These are phyloP conservation scores for Pelobates cultripes DNA, from an alignment of 2,797 vertebrate genomes.

Conservation along the genomic window DNA sequence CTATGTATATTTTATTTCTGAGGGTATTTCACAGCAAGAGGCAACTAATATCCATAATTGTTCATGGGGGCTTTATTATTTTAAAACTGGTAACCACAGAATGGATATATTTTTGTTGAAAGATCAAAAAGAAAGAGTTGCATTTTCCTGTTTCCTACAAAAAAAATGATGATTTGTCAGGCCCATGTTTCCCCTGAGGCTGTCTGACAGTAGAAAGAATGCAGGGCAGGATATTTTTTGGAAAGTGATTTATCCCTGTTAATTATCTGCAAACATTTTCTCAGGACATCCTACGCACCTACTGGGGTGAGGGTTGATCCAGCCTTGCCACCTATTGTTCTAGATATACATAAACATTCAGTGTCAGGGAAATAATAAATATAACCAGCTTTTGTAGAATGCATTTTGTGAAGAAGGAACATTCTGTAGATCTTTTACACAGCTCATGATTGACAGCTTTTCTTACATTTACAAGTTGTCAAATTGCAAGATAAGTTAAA, in stretches of 20 bases:
- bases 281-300: not conserved
- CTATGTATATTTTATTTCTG: not conserved
- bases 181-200: not conserved
- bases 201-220: conserved; percentile 1
- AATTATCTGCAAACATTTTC: not conserved
- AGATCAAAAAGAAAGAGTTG: not conserved
- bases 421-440: not conserved
- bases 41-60: not conserved
- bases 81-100: not conserved
- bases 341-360: not conserved
- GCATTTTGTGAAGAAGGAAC: not conserved
- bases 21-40: not conserved
- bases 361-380: not conserved
- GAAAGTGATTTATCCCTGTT: conserved; percentile 16
- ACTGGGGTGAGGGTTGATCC: not conserved
- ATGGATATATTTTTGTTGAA: not conserved
- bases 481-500: not conserved
- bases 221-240: not conserved
- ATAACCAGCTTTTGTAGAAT: not conserved
- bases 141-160: not conserved
- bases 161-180: not conserved
- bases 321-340: not conserved
- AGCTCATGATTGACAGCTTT: not conserved
- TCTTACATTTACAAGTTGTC: not conserved
- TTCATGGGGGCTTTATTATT: not conserved